phyloP scores from a whole-genome alignment of 2,797 vertebrate species.

The Psittacula echo region DNA sequence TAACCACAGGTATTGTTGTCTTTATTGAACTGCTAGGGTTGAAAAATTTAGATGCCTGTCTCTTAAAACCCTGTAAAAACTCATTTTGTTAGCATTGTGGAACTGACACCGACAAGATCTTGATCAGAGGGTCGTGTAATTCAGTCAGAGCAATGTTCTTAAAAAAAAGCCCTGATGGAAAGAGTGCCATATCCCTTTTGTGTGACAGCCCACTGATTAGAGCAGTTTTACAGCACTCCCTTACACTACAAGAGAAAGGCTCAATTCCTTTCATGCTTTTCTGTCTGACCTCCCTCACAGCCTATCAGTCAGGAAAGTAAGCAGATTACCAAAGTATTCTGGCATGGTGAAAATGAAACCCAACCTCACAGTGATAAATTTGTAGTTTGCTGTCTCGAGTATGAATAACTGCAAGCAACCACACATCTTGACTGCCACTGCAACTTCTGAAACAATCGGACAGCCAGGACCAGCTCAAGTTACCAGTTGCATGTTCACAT shows the following conservation, averaged over 20 bases:
- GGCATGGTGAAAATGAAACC: not conserved
- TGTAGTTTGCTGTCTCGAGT: not conserved
- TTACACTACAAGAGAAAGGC: not conserved
- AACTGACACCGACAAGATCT: not conserved
- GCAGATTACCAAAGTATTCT: not conserved
- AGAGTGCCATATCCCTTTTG: not conserved
- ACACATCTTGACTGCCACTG: not conserved
- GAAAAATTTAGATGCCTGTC: not conserved
- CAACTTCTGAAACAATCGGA: not conserved
- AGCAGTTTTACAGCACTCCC: not conserved
- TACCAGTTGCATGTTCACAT: not conserved
- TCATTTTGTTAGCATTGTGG: not conserved
- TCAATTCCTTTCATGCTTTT: not conserved
- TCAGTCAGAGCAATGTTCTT: not conserved
- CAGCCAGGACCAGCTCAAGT: rapidly evolving
- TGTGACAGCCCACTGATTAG: not conserved
- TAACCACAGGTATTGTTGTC: not conserved
- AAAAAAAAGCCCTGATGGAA: not conserved
- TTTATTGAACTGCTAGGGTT: not conserved
- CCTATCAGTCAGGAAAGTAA: rapidly evolving
- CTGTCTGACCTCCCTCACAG: not conserved
- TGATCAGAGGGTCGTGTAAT: not conserved
- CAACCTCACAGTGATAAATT: not conserved
- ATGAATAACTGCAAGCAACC: not conserved
- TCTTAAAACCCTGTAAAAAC: not conserved